Base-by-base conservation (phyloP, 2,113 vertebrate genomes). In the Urocitellus parryii region DNA sequence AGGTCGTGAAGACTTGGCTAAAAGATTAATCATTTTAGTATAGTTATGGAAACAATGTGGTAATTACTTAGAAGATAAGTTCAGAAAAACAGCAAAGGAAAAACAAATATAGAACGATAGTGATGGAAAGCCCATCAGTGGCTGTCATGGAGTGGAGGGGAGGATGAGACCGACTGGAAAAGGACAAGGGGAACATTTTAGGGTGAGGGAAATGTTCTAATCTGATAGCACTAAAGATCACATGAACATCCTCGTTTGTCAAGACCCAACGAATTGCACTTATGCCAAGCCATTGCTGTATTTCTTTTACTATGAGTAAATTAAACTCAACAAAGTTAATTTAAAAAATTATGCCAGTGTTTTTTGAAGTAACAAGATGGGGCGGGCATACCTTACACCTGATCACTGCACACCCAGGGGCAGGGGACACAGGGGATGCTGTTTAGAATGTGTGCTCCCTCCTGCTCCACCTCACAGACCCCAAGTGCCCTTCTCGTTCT, bases 241-340 rank as follows among this genome's bases (percentile, higher is more conserved):
- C 11, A 37, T 4, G n/a, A 42, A 13, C 32, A 80, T 8, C 9
- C 4, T 27, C 24, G 58, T 68, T 90, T 73, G 37, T 78, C 39
- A 78, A 92, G 56, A 34, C 9, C 82, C 58, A 76, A 65, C 18
- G 25, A 76, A 56, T n/a, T 29, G 5, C 18, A 42, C 11, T 78
- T 89, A 11, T 25, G 61, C 22, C 61, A 63, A 27, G 24, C 61
- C 61, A 63, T 63, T 63, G 24, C 61, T 63, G 61, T 25, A 63
- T 63, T 63, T 63, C 61, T 27, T 63, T 58, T 63, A 63, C 8
- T 63, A 63, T 3, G 24, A 3, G 61, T 78, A 81, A 90, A 78
- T 53, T 74, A 78, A 95, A 53, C 8, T 89, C 34, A 68, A 78
- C n/a, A 16, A 78, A 88, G n/a, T 77, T 74, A 51, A 78, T 77